Evolutionary conservation across 1,140 invertebrate species (phyloP).

Genomic region (Solenopsis invicta): DNA sequence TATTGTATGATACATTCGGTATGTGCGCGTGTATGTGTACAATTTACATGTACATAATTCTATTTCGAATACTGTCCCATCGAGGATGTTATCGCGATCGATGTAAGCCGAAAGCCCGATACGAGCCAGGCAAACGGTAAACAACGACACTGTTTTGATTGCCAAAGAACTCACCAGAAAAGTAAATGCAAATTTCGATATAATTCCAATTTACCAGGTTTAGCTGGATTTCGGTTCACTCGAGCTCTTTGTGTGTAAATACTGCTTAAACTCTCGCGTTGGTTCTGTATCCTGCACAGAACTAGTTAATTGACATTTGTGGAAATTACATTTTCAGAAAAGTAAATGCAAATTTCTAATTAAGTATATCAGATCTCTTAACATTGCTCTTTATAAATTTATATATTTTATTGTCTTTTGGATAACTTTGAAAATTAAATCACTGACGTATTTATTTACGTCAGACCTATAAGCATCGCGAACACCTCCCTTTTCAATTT

Average conservation of each 20-base stretch:
- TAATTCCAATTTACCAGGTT: constrained; percentile 10
- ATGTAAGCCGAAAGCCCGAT: constrained; percentile 10
- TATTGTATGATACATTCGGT: not conserved
- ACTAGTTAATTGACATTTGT: not conserved
- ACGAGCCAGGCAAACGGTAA: constrained; percentile 26
- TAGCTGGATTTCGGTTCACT: not conserved
- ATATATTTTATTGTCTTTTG: not conserved
- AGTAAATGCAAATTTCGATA: constrained; percentile 32
- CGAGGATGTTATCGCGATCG: constrained; percentile 19
- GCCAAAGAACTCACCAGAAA: not conserved
- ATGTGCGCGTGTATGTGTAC: not conserved
- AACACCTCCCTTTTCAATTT: not conserved
- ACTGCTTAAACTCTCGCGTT: not conserved
- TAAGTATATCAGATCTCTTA: not conserved
- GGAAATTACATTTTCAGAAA: constrained; percentile 12
- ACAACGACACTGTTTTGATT: constrained; percentile 46
- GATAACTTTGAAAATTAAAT: not conserved
- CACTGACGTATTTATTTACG: not conserved
- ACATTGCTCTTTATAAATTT: not conserved
- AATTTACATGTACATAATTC: not conserved
- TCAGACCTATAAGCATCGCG: not conserved
- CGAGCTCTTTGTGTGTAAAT: constrained; percentile 2
- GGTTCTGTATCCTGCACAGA: not conserved
- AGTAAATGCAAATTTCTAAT: not conserved
- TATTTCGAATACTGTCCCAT: not conserved